phyloP scores from a whole-genome alignment of 2,888 invertebrate genomes.

The Parelbella ahira region DNA sequence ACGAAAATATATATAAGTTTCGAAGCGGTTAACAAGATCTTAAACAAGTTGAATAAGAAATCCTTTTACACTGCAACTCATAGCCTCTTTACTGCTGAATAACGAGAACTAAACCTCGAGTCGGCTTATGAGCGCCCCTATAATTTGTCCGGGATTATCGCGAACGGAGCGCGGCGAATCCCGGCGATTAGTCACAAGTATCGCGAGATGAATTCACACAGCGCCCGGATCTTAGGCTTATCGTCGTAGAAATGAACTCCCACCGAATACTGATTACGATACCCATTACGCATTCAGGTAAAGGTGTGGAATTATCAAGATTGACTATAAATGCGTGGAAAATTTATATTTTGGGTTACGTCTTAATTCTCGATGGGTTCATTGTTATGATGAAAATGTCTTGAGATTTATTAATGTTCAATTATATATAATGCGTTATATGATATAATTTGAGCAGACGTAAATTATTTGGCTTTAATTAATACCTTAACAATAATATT shows the following conservation, averaged over 20 bases:
- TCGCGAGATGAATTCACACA: conserved; percentile 57
- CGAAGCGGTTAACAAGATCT: too few relatives aligned
- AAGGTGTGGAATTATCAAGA: conserved; percentile 66
- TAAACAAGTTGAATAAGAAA: conserved; percentile 10
- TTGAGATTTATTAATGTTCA: too few relatives aligned
- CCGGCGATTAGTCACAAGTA: conserved; percentile 77
- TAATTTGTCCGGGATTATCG: conserved; percentile 76
- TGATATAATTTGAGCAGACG: too few relatives aligned
- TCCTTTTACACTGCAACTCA: conserved; percentile 23
- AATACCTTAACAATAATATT: too few relatives aligned
- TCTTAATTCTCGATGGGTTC: conserved; percentile 17
- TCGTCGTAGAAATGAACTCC: conserved; percentile 56
- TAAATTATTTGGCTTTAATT: too few relatives aligned
- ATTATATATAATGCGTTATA: too few relatives aligned
- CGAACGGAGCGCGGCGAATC: conserved; percentile 68
- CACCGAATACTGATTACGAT: conserved; percentile 69
- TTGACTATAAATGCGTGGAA: conserved; percentile 55
- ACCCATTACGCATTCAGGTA: conserved; percentile 69
- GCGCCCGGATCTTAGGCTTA: conserved; percentile 49
- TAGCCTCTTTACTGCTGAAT: conserved; percentile 49
- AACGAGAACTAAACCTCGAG: conserved; percentile 60
- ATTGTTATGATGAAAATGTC: conserved; percentile 8
- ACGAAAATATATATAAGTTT: too few relatives aligned
- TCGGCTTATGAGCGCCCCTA: conserved; percentile 63
- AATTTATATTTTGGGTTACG: conserved; percentile 35